Evolutionary conservation across 2,888 invertebrate species (phyloP), one percentile per base, ranked within the genome.

Genomic region (Netelia melanura): DNA sequence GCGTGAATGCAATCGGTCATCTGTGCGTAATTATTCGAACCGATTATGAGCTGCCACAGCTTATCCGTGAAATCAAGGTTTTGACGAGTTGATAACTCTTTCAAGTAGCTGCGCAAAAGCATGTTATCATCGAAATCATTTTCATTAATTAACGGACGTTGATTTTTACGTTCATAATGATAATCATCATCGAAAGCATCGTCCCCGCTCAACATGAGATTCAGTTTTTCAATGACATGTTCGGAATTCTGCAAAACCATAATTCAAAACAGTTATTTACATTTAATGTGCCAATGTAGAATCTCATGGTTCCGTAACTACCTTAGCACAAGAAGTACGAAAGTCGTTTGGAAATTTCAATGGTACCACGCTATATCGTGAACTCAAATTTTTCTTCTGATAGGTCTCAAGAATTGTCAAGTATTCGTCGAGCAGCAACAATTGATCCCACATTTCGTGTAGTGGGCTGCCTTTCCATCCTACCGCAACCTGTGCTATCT

Each of bases 31-130:
- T 83, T 84, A 17, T 64, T 75, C 52, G 83, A 75, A 52, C 86
- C 65, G 58, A 78, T 86, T 25, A 89, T 54, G n/a, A 89, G 71
- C 52, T 80, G 86, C 92, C 92, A 92, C 11, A 92, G 85, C n/a
- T 81, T 38, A 78, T 92, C 92, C 14, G 90, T 89, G 74, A 92
- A 90, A 83, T 91, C 91, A 75, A 84, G 64, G 78, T 91, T 89
- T 52, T 87, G 82, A 38, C 91, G 87, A 21, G 72, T 79, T 11
- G 81, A 78, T n/a, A 90, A 68, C 74, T 87, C 86, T 43, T 86
- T 78, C 25, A 91, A n/a, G 71, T 86, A 80, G 64, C 88, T 81
- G 44, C 75, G 21, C 23, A 91, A 61, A 17, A 86, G 58, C 23
- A 85, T 84, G 44, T 80, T 84, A 25, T 89, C 89, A 11, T 68